Conservation (phyloP, 1,140 invertebrate species). For the Euschistus heros region DNA sequence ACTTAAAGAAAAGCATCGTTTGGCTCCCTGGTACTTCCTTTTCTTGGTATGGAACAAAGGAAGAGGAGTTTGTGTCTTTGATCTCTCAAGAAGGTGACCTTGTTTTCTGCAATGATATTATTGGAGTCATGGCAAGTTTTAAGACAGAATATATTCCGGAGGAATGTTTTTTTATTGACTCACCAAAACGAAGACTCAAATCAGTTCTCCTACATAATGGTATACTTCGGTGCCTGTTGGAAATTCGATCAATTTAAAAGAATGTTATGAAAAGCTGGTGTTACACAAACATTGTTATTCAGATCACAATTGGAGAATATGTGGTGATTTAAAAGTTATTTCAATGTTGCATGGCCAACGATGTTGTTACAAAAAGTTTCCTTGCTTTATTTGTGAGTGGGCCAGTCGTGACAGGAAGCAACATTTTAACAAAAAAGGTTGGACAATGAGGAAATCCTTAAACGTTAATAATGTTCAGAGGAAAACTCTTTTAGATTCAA, state of each 20-base stretch:
- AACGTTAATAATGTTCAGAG: conserved; percentile 27
- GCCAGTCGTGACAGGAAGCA: conserved; percentile 33
- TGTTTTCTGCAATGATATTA: neutral
- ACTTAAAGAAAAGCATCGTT: no score
- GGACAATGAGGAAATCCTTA: conserved; percentile 31
- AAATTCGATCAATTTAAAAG: no score
- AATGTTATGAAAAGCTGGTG: neutral
- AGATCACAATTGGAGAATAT: neutral
- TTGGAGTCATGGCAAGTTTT: neutral
- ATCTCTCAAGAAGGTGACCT: neutral
- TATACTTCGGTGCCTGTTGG: neutral
- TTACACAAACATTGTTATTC: neutral
- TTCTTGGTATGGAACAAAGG: neutral
- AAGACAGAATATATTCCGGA: neutral
- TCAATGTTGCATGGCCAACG: conserved; percentile 35
- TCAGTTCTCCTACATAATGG: neutral
- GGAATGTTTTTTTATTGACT: neutral
- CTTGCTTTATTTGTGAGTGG: conserved; percentile 38
- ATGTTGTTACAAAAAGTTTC: conserved; percentile 37
- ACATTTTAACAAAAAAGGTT: conserved; percentile 34
- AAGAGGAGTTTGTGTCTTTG: neutral
- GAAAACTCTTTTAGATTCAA: conserved; percentile 32
- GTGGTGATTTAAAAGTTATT: conserved; percentile 1
- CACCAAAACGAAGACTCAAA: neutral
- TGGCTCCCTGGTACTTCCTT: neutral